Conservation (phyloP, 2,797 vertebrate species). For the Chromobotia macracanthus region DNA sequence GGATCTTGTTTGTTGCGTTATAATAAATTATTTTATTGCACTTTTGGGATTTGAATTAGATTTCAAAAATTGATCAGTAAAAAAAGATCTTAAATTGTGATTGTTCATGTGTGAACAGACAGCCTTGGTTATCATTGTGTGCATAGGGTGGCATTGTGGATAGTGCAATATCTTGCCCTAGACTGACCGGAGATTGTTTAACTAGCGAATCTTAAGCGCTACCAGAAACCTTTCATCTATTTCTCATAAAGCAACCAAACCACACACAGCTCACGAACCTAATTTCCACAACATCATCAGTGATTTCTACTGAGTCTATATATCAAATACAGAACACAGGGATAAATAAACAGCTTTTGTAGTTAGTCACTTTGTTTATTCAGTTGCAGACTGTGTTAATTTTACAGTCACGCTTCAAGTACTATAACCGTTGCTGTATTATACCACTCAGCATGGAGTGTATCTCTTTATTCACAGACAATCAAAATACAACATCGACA, state of each 20-base stretch:
- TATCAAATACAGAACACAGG: background rate
- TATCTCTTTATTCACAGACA: background rate
- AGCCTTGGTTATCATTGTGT: no score
- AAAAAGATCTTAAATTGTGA: slow-evolving; percentile 80
- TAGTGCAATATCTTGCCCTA: background rate
- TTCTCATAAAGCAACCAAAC: background rate
- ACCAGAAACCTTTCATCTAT: background rate
- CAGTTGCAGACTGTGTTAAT: slow-evolving; percentile 4
- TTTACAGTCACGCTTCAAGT: slow-evolving; percentile 29
- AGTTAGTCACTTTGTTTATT: slow-evolving; percentile 53
- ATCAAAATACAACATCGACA: slow-evolving; percentile 52
- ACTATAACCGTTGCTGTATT: background rate
- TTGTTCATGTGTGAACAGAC: background rate
- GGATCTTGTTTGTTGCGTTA: slow-evolving; percentile 63
- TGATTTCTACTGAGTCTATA: background rate
- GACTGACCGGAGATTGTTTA: background rate
- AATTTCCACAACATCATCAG: background rate
- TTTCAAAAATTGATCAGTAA: slow-evolving; percentile 37
- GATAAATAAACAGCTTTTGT: slow-evolving; percentile 31
- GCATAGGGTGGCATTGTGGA: background rate
- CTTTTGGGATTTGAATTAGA: slow-evolving; percentile 83
- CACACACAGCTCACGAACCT: background rate
- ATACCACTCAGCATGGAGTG: background rate
- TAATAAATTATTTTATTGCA: slow-evolving; percentile 80
- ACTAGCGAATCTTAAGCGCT: background rate